Conservation (phyloP, 2,888 invertebrate genomes). For the Pegoplata infirma region DNA sequence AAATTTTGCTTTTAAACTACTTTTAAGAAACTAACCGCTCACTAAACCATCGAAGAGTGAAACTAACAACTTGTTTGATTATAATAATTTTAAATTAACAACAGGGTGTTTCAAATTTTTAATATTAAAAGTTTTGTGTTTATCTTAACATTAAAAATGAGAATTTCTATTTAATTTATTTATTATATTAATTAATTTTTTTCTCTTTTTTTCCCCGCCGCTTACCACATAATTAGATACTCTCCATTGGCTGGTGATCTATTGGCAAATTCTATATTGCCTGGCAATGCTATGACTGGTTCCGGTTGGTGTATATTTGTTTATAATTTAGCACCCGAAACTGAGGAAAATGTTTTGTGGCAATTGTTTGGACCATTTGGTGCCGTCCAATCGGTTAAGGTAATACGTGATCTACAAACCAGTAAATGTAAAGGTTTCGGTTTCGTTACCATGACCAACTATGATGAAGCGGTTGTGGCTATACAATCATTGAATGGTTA, state of each 20-base stretch:
- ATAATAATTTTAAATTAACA: not conserved
- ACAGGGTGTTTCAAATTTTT: slow-evolving; percentile 1
- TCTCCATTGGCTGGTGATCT: slow-evolving; percentile 92
- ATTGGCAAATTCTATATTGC: slow-evolving; percentile 86
- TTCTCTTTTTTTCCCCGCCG: slow-evolving; percentile 1
- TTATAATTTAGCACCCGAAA: slow-evolving; percentile 96
- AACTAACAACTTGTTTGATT: not conserved
- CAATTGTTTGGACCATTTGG: slow-evolving; percentile 98
- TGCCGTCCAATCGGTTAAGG: slow-evolving; percentile 97
- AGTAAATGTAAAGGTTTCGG: slow-evolving; percentile 99
- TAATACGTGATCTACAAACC: slow-evolving; percentile 95
- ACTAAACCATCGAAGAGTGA: not conserved
- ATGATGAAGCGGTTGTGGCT: slow-evolving; percentile 97
- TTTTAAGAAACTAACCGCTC: no score
- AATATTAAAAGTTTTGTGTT: slow-evolving; percentile 26
- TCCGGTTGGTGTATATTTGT: slow-evolving; percentile 92
- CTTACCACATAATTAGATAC: slow-evolving; percentile 78
- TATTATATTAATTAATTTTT: slow-evolving; percentile 1
- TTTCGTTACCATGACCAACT: slow-evolving; percentile 99
- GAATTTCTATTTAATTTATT: slow-evolving; percentile 11
- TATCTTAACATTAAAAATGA: not conserved
- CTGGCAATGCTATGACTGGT: slow-evolving; percentile 90
- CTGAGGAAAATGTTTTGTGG: slow-evolving; percentile 97
- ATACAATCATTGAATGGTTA: slow-evolving; percentile 98
- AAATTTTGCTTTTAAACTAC: no score